A percentile compares a stretch with the other conserved stretches of the same genome.
Conservation (phyloP, 92 coral and sea anemone genomes). For the Umimayanthus chanpuru region DNA sequence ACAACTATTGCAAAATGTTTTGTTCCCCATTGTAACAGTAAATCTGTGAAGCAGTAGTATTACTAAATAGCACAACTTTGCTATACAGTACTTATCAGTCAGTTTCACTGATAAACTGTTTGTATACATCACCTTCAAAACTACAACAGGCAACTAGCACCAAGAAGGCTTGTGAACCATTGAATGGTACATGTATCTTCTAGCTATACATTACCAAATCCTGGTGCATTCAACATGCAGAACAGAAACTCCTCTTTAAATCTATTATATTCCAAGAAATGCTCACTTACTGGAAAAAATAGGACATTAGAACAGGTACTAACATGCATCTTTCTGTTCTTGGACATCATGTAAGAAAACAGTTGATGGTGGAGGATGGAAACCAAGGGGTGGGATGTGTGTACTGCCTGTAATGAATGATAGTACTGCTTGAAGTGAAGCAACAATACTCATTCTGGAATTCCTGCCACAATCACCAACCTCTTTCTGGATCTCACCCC, state of each 20-base stretch:
- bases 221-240: slow-evolving; percentile 42
- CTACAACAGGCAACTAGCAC: slow-evolving; percentile 34
- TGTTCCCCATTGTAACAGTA: slow-evolving; percentile 20
- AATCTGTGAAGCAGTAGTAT: slow-evolving; percentile 25
- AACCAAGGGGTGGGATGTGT: slow-evolving; percentile 55
- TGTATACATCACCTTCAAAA: slow-evolving; percentile 9
- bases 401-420: slow-evolving; percentile 44
- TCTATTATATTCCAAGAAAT: slow-evolving; percentile 35
- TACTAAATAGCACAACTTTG: slow-evolving; percentile 23
- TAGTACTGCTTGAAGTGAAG: slow-evolving; percentile 47
- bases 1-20: slow-evolving; percentile 33
- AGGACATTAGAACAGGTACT: slow-evolving; percentile 37
- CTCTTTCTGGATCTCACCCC: slow-evolving; percentile 44
- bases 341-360: slow-evolving; percentile 35
- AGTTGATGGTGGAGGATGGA: slow-evolving; percentile 45
- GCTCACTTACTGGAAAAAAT: slow-evolving; percentile 40
- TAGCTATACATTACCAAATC: slow-evolving; percentile 33
- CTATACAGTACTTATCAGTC: slow-evolving; percentile 18
- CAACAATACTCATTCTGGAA: slow-evolving; percentile 27
- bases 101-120: slow-evolving; percentile 25
- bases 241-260: slow-evolving; percentile 41
- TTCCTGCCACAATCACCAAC: slow-evolving; percentile 19
- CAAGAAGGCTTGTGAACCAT: slow-evolving; percentile 27
- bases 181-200: slow-evolving; percentile 36
- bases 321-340: slow-evolving; percentile 39